Base-by-base conservation (phyloP, 2,113 vertebrate species). In the Tricholaema leucomelas region DNA sequence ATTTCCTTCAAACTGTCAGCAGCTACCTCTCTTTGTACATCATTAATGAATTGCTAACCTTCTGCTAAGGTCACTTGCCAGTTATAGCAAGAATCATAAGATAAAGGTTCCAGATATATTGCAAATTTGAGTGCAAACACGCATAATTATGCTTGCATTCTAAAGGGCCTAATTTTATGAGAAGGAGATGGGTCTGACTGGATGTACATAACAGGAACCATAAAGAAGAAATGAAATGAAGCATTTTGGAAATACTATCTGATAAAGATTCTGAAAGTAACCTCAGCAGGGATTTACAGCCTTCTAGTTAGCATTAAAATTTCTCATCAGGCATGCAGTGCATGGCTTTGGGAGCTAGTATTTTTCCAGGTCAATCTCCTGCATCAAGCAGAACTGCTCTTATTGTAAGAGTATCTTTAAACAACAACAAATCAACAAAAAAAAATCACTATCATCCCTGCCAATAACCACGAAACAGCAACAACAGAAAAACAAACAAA, bases 371-470 rank as follows among this genome's bases (percentile, higher is more conserved):
- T 56, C 60, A 77, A 76, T 12, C 33, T 89, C 9, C 19, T 42
- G 5, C 44, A 89, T 27, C 27, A 67, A 70, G 19, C 3, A 42
- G 27, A 9, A 23, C 40, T 73, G 17, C 4, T 56, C 3, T 56
- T 71, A 11, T 6, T 52, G 2, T 52, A 40, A 73, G 2, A 50
- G 5, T 2, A 60, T 4, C 5, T 58, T 59, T 58, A 59, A 50
- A 42, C 11, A 42, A 44, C 27, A 52, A 77, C 2, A 40, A 69
- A 65, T 2, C 10, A 27, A 23, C 6, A 69, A 12, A 8, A 12
- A 30, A 44, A 35, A 33, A 27, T 1, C 23, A 36, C 1, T 1
- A 15, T 0, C 5, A 10, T 0, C 2, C 5, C 19, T 2, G 8
- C 1, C 8, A 33, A 52, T 7, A 35, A 14, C 4, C 2, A 60